A percentile compares a stretch with the other conserved stretches of the same genome.
These are phyloP conservation scores for Ahaetulla prasina DNA, from an alignment of 2,113 vertebrate species.

Conservation along the genomic window DNA sequence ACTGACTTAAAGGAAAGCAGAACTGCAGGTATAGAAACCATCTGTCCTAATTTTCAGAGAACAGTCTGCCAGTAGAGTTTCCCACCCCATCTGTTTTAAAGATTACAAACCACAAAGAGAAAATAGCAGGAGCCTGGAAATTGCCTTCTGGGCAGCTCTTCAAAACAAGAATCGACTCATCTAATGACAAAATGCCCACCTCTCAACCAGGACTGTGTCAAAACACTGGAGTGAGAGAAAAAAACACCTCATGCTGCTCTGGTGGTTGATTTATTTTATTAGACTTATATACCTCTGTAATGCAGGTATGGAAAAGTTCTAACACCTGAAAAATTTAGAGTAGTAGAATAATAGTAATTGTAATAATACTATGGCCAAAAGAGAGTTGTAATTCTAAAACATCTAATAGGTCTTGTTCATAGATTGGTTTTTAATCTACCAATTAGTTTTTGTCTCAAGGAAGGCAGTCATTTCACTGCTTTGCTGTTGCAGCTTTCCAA, in stretches of 20 bases:
- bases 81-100: neutral
- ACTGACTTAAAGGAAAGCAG: neutral
- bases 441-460: neutral
- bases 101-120: neutral
- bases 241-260: neutral
- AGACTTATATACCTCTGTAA: neutral
- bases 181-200: neutral
- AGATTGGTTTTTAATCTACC: neutral
- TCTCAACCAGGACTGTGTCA: neutral
- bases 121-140: neutral
- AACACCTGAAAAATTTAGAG: neutral
- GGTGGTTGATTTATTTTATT: neutral
- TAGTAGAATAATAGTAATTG: neutral
- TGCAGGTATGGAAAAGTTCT: neutral
- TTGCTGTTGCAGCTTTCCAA: neutral
- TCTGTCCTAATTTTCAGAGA: neutral
- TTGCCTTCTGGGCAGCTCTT: neutral
- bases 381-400: neutral
- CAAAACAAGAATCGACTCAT: neutral
- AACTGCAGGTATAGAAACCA: neutral
- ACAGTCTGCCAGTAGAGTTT: neutral
- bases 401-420: neutral
- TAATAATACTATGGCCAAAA: neutral
- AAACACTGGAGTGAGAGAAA: accelerated
- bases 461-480: neutral